Percentiles rank a stretch among this genome's conserved stretches.
phyloP scores from a whole-genome alignment of 2,888 invertebrate genomes.

The Eupithecia tripunctaria region DNA sequence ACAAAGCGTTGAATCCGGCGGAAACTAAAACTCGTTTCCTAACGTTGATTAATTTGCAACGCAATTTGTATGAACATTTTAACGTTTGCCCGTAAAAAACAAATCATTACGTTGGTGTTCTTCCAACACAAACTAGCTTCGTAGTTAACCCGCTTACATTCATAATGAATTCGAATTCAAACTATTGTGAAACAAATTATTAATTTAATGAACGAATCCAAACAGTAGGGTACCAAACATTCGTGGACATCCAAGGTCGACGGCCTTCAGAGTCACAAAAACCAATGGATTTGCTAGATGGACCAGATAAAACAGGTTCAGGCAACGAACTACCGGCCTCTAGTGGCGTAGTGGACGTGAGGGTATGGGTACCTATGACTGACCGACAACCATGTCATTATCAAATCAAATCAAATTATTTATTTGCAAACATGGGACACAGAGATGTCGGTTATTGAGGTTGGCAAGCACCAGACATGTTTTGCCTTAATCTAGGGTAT shows the following conservation, averaged over 20 bases:
- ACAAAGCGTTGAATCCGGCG: too few relatives aligned
- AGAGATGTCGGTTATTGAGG: too few relatives aligned
- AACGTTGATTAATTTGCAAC: background rate
- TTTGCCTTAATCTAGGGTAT: too few relatives aligned
- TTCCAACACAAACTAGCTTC: too few relatives aligned
- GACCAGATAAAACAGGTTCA: background rate
- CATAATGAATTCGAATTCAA: too few relatives aligned
- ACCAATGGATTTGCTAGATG: background rate
- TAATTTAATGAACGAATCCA: background rate
- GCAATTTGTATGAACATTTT: background rate
- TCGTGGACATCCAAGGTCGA: background rate
- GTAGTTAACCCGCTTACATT: too few relatives aligned
- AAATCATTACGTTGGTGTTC: too few relatives aligned
- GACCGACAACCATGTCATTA: background rate
- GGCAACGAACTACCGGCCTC: background rate
- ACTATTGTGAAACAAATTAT: too few relatives aligned
- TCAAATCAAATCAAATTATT: too few relatives aligned
- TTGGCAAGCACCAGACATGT: too few relatives aligned
- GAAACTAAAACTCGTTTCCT: too few relatives aligned
- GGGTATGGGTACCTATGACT: background rate
- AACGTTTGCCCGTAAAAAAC: background rate
- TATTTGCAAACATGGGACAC: too few relatives aligned
- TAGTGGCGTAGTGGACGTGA: background rate
- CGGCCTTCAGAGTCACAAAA: background rate
- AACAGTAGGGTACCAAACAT: background rate